A percentile compares a stretch with the other conserved stretches of the same genome.
These are phyloP conservation scores for Echinops telfairi DNA, from an alignment of 2,113 vertebrate genomes.

Conservation along the genomic window DNA sequence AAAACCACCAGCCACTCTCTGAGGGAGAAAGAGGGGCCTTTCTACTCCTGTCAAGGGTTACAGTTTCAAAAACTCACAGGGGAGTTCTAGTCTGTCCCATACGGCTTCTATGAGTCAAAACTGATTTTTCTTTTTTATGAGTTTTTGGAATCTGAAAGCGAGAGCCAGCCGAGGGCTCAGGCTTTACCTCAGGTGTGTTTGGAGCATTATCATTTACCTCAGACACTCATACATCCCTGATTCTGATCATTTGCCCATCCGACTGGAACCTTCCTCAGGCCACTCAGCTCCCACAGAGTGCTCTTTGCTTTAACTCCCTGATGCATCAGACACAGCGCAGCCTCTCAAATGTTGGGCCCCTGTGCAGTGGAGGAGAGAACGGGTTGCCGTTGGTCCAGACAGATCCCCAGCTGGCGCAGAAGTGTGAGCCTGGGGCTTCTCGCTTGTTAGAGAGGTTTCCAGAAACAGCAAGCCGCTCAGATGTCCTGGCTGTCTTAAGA, in stretches of 20 bases:
- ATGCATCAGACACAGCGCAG: not conserved
- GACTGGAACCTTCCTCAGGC: not conserved
- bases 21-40: too few species aligned
- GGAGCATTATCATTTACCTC: slow-evolving; percentile 34
- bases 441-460: too few species aligned
- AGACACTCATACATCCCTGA: slow-evolving; percentile 56
- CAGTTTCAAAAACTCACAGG: too few species aligned
- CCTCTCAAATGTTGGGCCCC: not conserved
- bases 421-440: slow-evolving; percentile 56
- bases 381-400: slow-evolving; percentile 2
- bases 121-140: too few species aligned
- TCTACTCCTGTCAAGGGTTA: too few species aligned
- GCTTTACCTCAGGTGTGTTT: slow-evolving; percentile 37
- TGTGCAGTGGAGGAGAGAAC: slow-evolving; percentile 37
- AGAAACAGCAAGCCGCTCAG: slow-evolving; percentile 17
- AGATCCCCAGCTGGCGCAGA: slow-evolving; percentile 13
- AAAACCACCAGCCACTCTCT: too few species aligned
- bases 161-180: slow-evolving; percentile 8
- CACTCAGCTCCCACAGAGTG: not conserved
- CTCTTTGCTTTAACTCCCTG: slow-evolving; percentile 5
- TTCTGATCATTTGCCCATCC: slow-evolving; percentile 1
- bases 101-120: too few species aligned
- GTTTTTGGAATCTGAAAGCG: not conserved
- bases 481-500: slow-evolving; percentile 17
- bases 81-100: too few species aligned